Evolutionary conservation across 1,140 invertebrate species (phyloP).

Genomic region (Leptestheria dahalacensis): DNA sequence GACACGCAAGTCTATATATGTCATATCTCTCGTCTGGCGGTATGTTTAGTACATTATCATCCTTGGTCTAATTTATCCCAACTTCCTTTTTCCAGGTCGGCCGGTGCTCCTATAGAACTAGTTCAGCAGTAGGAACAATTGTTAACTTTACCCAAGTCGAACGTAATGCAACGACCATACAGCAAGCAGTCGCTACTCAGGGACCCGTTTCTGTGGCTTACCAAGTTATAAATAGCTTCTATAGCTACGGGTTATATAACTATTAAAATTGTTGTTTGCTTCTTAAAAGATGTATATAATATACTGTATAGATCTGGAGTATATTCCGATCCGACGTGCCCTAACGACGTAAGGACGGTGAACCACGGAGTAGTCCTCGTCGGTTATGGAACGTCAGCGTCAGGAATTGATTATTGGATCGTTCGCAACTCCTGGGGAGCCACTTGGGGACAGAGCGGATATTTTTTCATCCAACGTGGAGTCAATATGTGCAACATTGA

Average conservation of each 20-base stretch:
- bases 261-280: no score
- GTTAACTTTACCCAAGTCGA: not conserved
- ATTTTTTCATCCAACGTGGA: slow-evolving; percentile 28
- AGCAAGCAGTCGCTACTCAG: not conserved
- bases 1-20: no score
- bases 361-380: slow-evolving; percentile 33
- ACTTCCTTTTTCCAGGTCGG: not conserved
- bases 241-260: no score
- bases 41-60: no score
- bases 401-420: slow-evolving; percentile 30
- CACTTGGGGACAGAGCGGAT: slow-evolving; percentile 31
- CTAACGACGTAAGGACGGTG: slow-evolving; percentile 15
- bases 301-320: slow-evolving; percentile 22
- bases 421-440: slow-evolving; percentile 30
- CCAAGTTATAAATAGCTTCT: not conserved
- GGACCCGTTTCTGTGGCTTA: not conserved
- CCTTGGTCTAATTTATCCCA: no score
- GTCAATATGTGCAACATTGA: slow-evolving; percentile 33
- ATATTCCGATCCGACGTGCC: slow-evolving; percentile 23
- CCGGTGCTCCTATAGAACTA: not conserved
- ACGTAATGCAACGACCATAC: not conserved
- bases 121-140: not conserved
- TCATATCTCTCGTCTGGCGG: no score
- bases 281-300: no score
- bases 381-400: slow-evolving; percentile 30